A percentile compares a stretch with the other conserved stretches of the same genome.
phyloP scores from a whole-genome alignment of 2,888 invertebrate genomes.

The Melanargia galathea region DNA sequence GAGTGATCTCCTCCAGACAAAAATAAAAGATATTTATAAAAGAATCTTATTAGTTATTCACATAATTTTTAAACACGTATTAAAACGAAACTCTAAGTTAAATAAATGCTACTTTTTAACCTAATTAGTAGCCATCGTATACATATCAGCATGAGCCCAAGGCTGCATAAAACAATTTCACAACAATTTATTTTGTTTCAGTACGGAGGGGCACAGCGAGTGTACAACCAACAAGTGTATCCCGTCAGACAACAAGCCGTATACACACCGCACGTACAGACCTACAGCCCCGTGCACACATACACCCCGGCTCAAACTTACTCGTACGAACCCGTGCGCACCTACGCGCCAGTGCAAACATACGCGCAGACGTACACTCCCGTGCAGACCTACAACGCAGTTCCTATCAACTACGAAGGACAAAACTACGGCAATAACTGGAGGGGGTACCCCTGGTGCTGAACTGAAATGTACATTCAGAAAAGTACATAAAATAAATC shows the following conservation, averaged over 20 bases:
- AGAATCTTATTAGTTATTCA: no score
- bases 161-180: no score
- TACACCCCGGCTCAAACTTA: slow-evolving; percentile 22
- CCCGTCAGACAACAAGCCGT: slow-evolving; percentile 30
- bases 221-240: slow-evolving; percentile 34
- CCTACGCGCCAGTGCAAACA: slow-evolving; percentile 17
- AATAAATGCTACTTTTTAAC: no score
- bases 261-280: slow-evolving; percentile 31
- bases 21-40: no score
- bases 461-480: neutral
- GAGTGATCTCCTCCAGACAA: no score
- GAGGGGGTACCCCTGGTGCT: slow-evolving; percentile 35
- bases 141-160: no score
- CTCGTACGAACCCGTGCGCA: slow-evolving; percentile 6
- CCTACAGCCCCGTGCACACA: slow-evolving; percentile 20
- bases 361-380: slow-evolving; percentile 26
- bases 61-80: no score
- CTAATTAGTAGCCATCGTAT: no score
- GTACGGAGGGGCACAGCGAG: slow-evolving; percentile 28
- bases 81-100: no score
- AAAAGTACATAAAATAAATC: neutral
- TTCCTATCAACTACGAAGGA: slow-evolving; percentile 26
- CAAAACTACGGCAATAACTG: slow-evolving; percentile 25
- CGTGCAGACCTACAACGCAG: slow-evolving; percentile 18
- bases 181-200: slow-evolving; percentile 16